These are phyloP conservation scores for Hydrolagus colliei DNA, from an alignment of 2,797 vertebrate species.

Conservation along the genomic window DNA sequence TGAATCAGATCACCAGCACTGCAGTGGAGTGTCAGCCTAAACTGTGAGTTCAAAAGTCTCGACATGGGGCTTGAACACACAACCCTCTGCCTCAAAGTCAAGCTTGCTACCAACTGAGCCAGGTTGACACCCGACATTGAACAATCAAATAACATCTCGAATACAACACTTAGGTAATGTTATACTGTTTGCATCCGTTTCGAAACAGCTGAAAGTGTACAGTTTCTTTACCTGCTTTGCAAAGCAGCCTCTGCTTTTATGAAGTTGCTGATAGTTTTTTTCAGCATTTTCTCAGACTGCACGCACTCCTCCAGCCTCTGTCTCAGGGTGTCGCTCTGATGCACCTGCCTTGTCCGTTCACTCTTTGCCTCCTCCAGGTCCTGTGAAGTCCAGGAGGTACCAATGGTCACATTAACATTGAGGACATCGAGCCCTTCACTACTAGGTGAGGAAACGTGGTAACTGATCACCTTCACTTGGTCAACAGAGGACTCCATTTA, in stretches of 20 bases:
- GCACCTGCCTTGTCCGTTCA: conserved; percentile 1
- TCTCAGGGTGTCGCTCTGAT: conserved; percentile 34
- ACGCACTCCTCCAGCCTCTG: conserved; percentile 48
- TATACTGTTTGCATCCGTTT: too few species aligned
- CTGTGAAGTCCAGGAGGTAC: conserved; percentile 48
- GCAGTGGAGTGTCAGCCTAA: too few species aligned
- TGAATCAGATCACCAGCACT: too few species aligned
- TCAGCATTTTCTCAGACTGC: conserved; percentile 40
- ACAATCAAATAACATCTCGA: too few species aligned
- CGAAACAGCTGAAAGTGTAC: too few species aligned
- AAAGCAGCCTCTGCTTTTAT: conserved; percentile 44
- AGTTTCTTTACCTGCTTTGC: conserved; percentile 57
- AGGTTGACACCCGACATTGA: too few species aligned
- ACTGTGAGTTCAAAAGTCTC: too few species aligned
- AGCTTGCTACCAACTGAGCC: too few species aligned
- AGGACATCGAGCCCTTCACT: conserved; percentile 37
- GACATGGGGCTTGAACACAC: too few species aligned
- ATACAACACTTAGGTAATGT: neutral
- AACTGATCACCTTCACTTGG: conserved; percentile 41
- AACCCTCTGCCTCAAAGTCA: too few species aligned
- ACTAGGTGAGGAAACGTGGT: conserved; percentile 38
- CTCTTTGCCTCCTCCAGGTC: conserved; percentile 37
- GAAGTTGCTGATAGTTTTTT: conserved; percentile 40
- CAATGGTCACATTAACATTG: conserved; percentile 44
- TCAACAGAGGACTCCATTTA: conserved; percentile 43